phyloP scores from a whole-genome alignment of 1,140 invertebrate genomes.

The Ceratoteleas bidentatus region DNA sequence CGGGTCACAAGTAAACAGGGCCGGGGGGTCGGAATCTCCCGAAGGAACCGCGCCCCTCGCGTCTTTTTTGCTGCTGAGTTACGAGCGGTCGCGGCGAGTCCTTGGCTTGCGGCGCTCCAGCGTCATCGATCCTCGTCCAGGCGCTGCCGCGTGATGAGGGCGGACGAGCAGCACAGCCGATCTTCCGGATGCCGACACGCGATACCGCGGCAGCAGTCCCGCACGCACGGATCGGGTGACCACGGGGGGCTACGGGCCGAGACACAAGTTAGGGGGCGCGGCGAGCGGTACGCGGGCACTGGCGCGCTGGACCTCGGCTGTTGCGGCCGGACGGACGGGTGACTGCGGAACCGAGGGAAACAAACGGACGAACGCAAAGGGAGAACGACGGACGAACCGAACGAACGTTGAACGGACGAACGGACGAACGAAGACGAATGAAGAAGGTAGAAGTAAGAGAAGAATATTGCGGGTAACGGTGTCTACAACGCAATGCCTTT shows the following conservation, averaged over 20 bases:
- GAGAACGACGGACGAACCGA: slow-evolving; percentile 67
- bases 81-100: too few species aligned
- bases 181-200: slow-evolving; percentile 50
- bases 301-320: neutral
- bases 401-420: slow-evolving; percentile 62
- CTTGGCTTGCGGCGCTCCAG: too few species aligned
- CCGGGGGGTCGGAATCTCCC: too few species aligned
- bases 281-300: too few species aligned
- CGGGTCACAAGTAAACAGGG: too few species aligned
- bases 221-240: slow-evolving; percentile 36
- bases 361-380: slow-evolving; percentile 64
- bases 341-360: slow-evolving; percentile 24
- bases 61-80: too few species aligned
- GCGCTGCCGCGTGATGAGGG: too few species aligned
- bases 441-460: slow-evolving; percentile 77
- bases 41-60: too few species aligned
- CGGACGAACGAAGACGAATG: slow-evolving; percentile 63
- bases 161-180: neutral
- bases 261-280: slow-evolving; percentile 7
- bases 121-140: too few species aligned
- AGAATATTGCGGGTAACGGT: slow-evolving; percentile 81
- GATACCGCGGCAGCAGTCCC: too few species aligned
- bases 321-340: neutral
- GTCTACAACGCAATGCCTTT: slow-evolving; percentile 82
- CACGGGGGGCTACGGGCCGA: slow-evolving; percentile 21